phyloP scores from a whole-genome alignment of 1,140 invertebrate genomes.

The Armadillidium nasatum region DNA sequence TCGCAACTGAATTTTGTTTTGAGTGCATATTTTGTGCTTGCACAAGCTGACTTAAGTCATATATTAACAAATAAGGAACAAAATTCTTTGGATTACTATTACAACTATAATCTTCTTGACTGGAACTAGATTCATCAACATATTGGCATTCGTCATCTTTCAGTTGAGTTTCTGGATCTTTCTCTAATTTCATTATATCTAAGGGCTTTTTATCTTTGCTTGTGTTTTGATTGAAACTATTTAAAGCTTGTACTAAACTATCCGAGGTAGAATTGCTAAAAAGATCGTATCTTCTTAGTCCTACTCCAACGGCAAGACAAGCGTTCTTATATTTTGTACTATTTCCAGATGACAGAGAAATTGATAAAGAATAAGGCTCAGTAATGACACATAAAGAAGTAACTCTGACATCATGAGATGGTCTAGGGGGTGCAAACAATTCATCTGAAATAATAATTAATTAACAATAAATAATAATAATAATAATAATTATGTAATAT shows the following conservation, averaged over 20 bases:
- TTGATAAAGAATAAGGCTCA: constrained; percentile 43
- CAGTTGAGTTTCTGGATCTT: neutral
- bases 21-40: constrained; percentile 16
- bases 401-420: constrained; percentile 49
- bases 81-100: constrained; percentile 34
- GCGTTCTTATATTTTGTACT: constrained; percentile 44
- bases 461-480: neutral
- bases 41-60: constrained; percentile 30
- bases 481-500: no score
- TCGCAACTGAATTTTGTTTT: constrained; percentile 27
- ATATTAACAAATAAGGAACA: constrained; percentile 38
- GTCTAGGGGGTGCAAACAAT: constrained; percentile 47
- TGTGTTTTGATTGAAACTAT: constrained; percentile 58
- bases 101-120: constrained; percentile 18
- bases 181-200: constrained; percentile 52
- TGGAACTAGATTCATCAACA: constrained; percentile 24
- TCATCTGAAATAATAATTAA: constrained; percentile 35
- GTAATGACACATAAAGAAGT: constrained; percentile 56
- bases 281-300: constrained; percentile 37
- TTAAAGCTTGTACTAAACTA: constrained; percentile 57
- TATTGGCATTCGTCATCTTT: constrained; percentile 16
- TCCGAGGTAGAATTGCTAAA: constrained; percentile 32
- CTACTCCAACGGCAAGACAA: constrained; percentile 53
- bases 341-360: constrained; percentile 17
- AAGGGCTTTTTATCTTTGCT: constrained; percentile 50